Evolutionary conservation across 92 coral and sea anemone species (phyloP), one percentile per base, ranked within the genome.

Genomic region (Epizoanthus rinbou): DNA sequence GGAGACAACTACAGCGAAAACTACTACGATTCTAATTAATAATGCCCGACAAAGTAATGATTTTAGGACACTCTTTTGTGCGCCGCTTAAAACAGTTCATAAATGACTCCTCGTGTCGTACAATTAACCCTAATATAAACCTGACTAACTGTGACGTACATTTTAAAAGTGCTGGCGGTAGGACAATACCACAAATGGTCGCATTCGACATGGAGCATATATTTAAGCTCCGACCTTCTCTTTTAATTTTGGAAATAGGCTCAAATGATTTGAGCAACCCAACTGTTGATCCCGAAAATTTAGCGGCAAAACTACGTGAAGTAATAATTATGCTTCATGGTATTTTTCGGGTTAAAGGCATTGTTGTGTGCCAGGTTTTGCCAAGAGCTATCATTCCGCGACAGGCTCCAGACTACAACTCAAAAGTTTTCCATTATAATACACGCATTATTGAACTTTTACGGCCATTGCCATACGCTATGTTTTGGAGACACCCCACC

Each of bases 1-100:
- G 21, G 19, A 18, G 21, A 6, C 22, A 59, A 22, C 65, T 7
- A 65, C 70, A 1, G 6, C 45, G 41, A n/a, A n/a, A n/a, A 28
- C 31, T 0, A 28, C 43, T n/a, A 3, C 41, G 3, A 11, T 0
- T 2, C 0, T 13, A 33, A 50, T 3, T 31, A 4, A 69, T 37
- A 18, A 69, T 69, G 75, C 9, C 54, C n/a, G 79, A 73, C 17
- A 73, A 73, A 15, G 28, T 73, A n/a, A 8, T 52, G 10, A 73
- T 73, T 6, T 13, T 73, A 28, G 79, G 79, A 5, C 79, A 73
- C 18, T 73, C 79, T 0, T 73, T 73, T 52, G 79, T 73, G 1
- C 79, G 39, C 6, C 79, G 64, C 79, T 18, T 73, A 13, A 6
- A 28, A n/a, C 25, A 0, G 1, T 73, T 19, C 57, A 73, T 73